These are phyloP conservation scores for Lasiurus cinereus DNA, from an alignment of 2,113 vertebrate species.

Conservation along the genomic window DNA sequence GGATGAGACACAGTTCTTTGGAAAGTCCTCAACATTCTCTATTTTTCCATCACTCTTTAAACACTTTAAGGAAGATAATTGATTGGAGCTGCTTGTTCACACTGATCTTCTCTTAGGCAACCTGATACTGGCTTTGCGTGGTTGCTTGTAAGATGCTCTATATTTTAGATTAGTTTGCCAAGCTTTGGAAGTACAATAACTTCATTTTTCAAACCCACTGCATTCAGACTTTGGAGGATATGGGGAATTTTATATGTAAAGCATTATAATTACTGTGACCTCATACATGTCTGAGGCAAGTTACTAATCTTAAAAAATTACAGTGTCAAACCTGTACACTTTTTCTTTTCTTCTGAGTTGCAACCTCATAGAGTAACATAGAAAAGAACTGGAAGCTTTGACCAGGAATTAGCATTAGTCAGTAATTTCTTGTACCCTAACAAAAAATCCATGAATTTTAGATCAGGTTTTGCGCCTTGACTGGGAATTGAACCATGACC, in stretches of 20 bases:
- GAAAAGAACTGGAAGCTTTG: neutral
- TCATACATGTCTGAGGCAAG: neutral
- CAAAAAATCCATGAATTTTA: neutral
- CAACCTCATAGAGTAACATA: neutral
- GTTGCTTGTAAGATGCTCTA: neutral
- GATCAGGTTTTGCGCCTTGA: neutral
- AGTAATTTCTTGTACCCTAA: neutral
- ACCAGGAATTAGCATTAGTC: neutral
- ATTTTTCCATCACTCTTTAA: neutral
- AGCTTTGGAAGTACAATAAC: neutral
- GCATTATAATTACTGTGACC: neutral
- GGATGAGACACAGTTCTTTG: neutral
- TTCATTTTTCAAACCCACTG: neutral
- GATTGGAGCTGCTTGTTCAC: neutral
- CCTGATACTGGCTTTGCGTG: neutral
- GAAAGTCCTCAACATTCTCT: neutral
- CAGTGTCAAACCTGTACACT: neutral
- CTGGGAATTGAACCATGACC: too few relatives aligned
- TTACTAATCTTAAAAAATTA: neutral
- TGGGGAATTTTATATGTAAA: neutral
- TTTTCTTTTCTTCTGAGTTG: neutral
- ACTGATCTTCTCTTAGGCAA: neutral
- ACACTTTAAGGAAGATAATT: neutral
- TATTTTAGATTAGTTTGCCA: neutral
- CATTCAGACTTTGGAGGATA: neutral